Evolutionary conservation across 2,797 vertebrate genomes (phyloP).

Genomic region (Semotilus atromaculatus): DNA sequence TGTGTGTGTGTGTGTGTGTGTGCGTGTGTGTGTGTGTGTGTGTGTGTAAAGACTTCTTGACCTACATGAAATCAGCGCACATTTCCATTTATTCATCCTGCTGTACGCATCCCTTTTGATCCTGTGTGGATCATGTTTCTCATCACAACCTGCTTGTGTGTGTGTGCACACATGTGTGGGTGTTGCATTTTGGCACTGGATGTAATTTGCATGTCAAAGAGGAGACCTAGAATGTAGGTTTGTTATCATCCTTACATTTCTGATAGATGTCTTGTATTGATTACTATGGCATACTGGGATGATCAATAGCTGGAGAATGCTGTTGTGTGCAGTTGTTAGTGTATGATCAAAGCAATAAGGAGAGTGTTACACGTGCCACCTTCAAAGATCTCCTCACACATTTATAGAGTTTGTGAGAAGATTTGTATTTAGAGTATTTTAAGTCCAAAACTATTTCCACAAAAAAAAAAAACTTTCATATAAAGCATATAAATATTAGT

Average conservation of each 20-base stretch:
- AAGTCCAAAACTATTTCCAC: neutral
- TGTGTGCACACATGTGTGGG: constrained; percentile 35
- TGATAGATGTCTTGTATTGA: neutral
- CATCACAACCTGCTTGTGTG: constrained; percentile 49
- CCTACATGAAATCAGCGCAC: constrained; percentile 51
- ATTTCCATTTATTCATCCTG: constrained; percentile 54
- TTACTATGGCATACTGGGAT: neutral
- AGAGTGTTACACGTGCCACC: neutral
- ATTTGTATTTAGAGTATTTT: neutral
- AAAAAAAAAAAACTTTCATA: neutral
- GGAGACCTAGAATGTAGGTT: constrained; percentile 24
- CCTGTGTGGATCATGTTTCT: constrained; percentile 48
- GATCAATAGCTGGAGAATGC: constrained; percentile 2
- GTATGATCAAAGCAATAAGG: neutral
- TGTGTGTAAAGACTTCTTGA: constrained; percentile 48
- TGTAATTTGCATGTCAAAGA: constrained; percentile 58
- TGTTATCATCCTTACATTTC: neutral
- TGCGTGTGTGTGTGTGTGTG: constrained; percentile 35
- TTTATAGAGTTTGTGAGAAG: neutral
- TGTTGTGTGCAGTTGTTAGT: neutral
- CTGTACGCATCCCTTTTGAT: constrained; percentile 51
- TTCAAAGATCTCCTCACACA: constrained; percentile 15
- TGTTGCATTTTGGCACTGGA: constrained; percentile 38
- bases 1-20: constrained; percentile 12
- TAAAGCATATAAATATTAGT: neutral